These are phyloP conservation scores for Zaprionus lineosus DNA, from an alignment of 2,888 invertebrate genomes.

Conservation along the genomic window DNA sequence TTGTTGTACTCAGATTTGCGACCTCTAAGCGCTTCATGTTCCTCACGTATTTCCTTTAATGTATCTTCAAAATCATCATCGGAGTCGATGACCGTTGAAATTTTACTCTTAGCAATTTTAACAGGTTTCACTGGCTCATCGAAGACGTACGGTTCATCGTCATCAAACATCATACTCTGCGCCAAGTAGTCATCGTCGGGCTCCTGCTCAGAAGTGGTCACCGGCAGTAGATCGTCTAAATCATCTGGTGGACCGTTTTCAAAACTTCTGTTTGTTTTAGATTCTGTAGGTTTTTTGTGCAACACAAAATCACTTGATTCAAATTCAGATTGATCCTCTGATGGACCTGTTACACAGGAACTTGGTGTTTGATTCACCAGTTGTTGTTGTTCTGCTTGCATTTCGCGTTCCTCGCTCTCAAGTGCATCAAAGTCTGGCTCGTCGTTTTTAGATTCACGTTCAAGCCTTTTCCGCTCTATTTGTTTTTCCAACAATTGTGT, in stretches of 20 bases:
- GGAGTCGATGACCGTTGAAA: slow-evolving; percentile 18
- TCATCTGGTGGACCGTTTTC: slow-evolving; percentile 52
- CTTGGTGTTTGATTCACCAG: slow-evolving; percentile 4
- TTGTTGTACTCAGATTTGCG: slow-evolving; percentile 72
- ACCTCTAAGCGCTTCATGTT: slow-evolving; percentile 75
- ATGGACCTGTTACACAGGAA: slow-evolving; percentile 9
- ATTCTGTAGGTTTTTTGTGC: slow-evolving; percentile 7
- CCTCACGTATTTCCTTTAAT: slow-evolving; percentile 77
- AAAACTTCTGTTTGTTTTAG: slow-evolving; percentile 13
- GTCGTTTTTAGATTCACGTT: slow-evolving; percentile 24
- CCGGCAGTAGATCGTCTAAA: slow-evolving; percentile 36
- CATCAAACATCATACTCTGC: slow-evolving; percentile 59
- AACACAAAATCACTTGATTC: slow-evolving; percentile 42
- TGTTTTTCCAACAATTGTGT: slow-evolving; percentile 82
- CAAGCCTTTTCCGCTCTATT: slow-evolving; percentile 65
- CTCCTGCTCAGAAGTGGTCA: slow-evolving; percentile 10
- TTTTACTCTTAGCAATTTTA: slow-evolving; percentile 7
- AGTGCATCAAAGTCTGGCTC: slow-evolving; percentile 60
- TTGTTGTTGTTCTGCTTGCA: slow-evolving; percentile 52
- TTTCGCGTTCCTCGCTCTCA: slow-evolving; percentile 72
- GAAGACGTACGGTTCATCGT: slow-evolving; percentile 29
- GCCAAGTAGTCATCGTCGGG: slow-evolving; percentile 62
- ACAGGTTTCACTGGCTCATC: not conserved
- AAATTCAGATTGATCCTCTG: slow-evolving; percentile 24
- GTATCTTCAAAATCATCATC: slow-evolving; percentile 78